Conservation (phyloP, 2,888 invertebrate species). For the Leptopterna dolabrata region DNA sequence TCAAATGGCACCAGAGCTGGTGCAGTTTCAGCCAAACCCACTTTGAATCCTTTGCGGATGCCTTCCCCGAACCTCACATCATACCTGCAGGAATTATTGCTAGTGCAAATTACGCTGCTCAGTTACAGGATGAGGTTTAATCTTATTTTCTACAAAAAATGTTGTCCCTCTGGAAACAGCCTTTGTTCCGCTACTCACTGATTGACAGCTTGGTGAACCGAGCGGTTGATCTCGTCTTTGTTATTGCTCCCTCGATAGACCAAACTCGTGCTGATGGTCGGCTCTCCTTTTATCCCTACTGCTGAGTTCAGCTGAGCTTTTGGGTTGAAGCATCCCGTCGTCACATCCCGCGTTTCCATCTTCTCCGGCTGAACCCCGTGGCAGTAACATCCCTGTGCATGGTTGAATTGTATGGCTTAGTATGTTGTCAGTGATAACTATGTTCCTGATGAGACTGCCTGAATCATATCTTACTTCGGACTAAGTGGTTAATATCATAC, state of each 20-base stretch:
- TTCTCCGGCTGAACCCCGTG: not conserved
- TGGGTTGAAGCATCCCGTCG: conserved; percentile 1
- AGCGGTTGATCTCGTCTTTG: conserved; percentile 3
- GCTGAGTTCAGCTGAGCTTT: conserved; percentile 1
- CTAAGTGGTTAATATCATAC: no score
- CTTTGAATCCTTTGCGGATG: not conserved
- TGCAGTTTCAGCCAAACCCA: not conserved
- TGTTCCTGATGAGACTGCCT: no score
- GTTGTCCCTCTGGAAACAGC: no score
- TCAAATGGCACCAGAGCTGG: not conserved
- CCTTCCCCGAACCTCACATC: not conserved
- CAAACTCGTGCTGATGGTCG: not conserved
- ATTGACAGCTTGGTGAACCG: conserved; percentile 7
- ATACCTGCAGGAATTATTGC: not conserved
- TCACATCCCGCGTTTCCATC: not conserved
- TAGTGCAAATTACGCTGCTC: not conserved
- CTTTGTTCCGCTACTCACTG: no score
- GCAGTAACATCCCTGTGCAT: not conserved
- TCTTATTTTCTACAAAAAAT: no score
- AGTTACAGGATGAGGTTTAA: no score
- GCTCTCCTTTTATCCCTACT: not conserved
- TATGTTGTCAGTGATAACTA: not conserved
- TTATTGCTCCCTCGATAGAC: not conserved
- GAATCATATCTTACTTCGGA: no score
- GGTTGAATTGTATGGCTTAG: not conserved